These are phyloP conservation scores for Drosophila mercatorum DNA, from an alignment of 2,888 invertebrate genomes.

Conservation along the genomic window DNA sequence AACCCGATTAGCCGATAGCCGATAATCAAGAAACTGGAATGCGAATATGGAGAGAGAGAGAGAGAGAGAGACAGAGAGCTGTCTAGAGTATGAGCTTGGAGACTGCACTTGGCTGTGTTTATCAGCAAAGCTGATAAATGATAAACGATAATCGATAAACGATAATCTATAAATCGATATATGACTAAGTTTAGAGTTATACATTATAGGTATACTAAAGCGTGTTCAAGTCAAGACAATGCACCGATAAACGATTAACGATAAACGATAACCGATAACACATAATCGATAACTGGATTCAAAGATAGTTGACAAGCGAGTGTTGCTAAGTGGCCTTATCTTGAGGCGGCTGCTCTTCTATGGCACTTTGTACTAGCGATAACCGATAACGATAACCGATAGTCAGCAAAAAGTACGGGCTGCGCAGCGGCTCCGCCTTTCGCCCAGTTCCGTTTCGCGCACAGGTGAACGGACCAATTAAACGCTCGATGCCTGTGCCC, in stretches of 20 bases:
- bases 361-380: background rate
- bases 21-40: too few relatives aligned
- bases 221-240: background rate
- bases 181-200: background rate
- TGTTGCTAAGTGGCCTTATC: background rate
- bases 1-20: background rate
- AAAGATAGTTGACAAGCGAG: too few relatives aligned
- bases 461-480: conserved; percentile 66
- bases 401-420: background rate
- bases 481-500: background rate
- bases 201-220: background rate
- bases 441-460: conserved; percentile 36
- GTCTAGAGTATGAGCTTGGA: background rate
- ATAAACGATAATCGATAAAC: background rate
- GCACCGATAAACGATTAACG: background rate
- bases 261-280: background rate
- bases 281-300: background rate
- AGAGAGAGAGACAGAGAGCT: too few relatives aligned
- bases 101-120: background rate
- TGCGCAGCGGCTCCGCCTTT: background rate
- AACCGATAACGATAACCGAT: conserved; percentile 1
- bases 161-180: background rate
- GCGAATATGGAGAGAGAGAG: too few relatives aligned
- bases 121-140: background rate
- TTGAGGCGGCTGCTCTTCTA: background rate